Base-by-base conservation (phyloP, 2,888 invertebrate genomes). In the Dolichomitus sp. region DNA sequence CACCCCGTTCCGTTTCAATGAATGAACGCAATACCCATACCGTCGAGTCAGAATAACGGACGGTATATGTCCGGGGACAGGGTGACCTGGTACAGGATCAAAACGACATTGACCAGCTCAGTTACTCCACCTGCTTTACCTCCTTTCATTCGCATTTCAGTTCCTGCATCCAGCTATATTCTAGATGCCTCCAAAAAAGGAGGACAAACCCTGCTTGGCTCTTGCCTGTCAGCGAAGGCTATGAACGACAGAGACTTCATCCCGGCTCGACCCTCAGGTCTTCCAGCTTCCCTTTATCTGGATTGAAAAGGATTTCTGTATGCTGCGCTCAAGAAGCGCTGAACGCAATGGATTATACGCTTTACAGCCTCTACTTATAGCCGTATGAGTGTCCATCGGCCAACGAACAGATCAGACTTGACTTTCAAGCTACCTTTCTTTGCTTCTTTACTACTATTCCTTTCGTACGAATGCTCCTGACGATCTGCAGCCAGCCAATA, bases 291-390 rank as follows among this genome's bases (percentile, higher is more conserved):
- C 74, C 80, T 87, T 87, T 84, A 86, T 87, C 83, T 80, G 83
- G 83, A 85, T 86, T 88, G 85, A 85, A 88, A 86, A 81, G 85
- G 84, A 61, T 79, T 73, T 80, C 57, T 42, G 40, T 57, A 6
- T 37, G 19, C 54, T 30, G 14, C 33, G 7, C 73, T 61, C 68
- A 61, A 68, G 59, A 70, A 72, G 66, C 74, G 42, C 37, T 42
- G 70, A 45, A 12, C 70, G 57, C 19, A 40, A 40, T 61, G 40
- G 9, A 17, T 61, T 37, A n/a, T 59, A 6, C 14, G n/a, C 30
- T 30, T 12, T 59, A 30, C 40, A 61, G 11, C 37, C n/a, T 19
- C 61, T 19, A 19, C 61, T 65, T 45, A 14, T 45, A 12, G 23
- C 27, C 37, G 65, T 5, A 65, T 6, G 23, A 45, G 45, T 27